Evolutionary conservation across 2,888 invertebrate species (phyloP).

Genomic region (Keiferia lycopersicella): DNA sequence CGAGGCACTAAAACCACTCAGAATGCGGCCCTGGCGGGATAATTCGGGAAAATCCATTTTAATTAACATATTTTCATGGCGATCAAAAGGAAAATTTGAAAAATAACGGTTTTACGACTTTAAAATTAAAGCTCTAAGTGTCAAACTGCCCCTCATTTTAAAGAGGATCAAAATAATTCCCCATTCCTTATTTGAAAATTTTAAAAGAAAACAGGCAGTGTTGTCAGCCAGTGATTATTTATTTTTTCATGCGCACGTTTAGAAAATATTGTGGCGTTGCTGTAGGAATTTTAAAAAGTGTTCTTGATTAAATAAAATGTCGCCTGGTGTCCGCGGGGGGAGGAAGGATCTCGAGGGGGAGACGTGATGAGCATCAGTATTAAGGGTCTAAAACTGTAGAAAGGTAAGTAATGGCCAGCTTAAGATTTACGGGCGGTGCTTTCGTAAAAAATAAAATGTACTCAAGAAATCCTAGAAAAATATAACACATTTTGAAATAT

Average conservation of each 20-base stretch:
- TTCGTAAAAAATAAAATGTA: not conserved
- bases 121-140: conserved; percentile 10
- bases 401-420: conserved; percentile 39
- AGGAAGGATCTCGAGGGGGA: conserved; percentile 46
- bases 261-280: conserved; percentile 64
- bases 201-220: conserved; percentile 47
- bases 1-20: conserved; percentile 62
- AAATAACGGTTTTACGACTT: conserved; percentile 18
- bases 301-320: conserved; percentile 79
- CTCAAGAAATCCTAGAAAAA: not conserved
- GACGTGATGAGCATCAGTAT: conserved; percentile 67
- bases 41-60: conserved; percentile 65
- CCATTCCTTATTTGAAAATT: conserved; percentile 23
- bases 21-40: conserved; percentile 55
- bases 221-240: conserved; percentile 46
- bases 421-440: conserved; percentile 13
- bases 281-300: conserved; percentile 74
- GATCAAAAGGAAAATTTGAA: conserved; percentile 45
- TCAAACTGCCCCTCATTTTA: conserved; percentile 15
- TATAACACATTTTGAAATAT: not conserved
- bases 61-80: conserved; percentile 63
- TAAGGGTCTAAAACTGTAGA: conserved; percentile 48
- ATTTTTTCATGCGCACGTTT: conserved; percentile 45
- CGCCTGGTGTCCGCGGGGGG: conserved; percentile 53
- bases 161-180: conserved; percentile 26